These are phyloP conservation scores for Reticulitermes speratus DNA, from an alignment of 1,140 invertebrate genomes.

Conservation along the genomic window DNA sequence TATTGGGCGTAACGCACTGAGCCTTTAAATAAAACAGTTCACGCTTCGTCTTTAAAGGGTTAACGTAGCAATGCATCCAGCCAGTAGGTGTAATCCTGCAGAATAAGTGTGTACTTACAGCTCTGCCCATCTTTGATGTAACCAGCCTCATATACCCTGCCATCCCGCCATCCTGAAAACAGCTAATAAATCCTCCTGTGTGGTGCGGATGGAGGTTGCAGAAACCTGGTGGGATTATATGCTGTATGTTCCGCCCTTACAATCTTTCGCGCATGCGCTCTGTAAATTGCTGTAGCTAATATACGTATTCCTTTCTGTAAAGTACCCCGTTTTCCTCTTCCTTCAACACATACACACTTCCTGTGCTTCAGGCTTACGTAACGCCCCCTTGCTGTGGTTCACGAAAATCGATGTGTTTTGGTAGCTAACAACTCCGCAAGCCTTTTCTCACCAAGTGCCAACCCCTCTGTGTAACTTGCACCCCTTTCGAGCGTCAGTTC, in stretches of 20 bases:
- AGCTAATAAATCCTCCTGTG: too few relatives aligned
- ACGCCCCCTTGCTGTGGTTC: constrained; percentile 1
- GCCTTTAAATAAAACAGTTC: too few relatives aligned
- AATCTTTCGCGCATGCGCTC: not conserved
- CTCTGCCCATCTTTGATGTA: not conserved
- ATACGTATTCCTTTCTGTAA: not conserved
- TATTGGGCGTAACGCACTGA: too few relatives aligned
- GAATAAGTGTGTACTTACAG: not conserved
- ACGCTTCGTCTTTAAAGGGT: too few relatives aligned
- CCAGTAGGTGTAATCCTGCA: not conserved
- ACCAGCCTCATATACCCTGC: not conserved
- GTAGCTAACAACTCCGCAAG: constrained; percentile 34
- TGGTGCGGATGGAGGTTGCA: not conserved
- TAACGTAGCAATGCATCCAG: not conserved
- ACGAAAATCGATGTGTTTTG: constrained; percentile 35
- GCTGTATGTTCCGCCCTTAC: not conserved
- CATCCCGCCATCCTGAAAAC: not conserved
- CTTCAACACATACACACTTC: not conserved
- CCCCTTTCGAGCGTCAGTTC: constrained; percentile 44
- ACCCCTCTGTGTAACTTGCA: constrained; percentile 40
- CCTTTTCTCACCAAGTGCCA: constrained; percentile 11
- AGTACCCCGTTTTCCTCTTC: not conserved
- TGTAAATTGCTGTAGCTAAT: not conserved
- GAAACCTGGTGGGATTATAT: not conserved
- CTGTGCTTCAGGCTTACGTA: not conserved